Evolutionary conservation across 2,113 vertebrate genomes (phyloP).

Genomic region (Cryptoleucopteryx plumbea): DNA sequence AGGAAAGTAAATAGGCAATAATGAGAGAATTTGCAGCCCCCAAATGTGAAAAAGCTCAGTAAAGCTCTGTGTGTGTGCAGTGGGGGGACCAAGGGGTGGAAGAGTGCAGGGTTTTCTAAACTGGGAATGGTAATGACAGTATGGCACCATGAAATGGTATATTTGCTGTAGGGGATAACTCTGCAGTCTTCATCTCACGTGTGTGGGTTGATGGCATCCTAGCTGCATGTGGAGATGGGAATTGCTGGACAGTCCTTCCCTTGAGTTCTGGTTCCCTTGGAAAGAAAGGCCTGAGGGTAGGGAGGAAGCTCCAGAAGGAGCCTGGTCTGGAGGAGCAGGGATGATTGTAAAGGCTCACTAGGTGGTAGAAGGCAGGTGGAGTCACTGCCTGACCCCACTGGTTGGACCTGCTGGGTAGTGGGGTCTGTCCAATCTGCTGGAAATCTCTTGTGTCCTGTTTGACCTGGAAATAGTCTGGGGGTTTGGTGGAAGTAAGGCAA

Average conservation of each 20-base stretch:
- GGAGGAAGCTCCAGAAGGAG: background rate
- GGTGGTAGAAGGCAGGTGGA: background rate
- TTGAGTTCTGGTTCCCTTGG: background rate
- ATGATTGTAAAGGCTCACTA: accelerated
- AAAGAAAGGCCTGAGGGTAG: background rate
- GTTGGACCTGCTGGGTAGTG: background rate
- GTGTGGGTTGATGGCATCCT: background rate
- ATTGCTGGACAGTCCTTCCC: accelerated
- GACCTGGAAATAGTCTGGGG: background rate
- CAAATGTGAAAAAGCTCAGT: background rate
- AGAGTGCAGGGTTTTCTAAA: background rate
- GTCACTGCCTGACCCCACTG: background rate
- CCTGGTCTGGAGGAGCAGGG: background rate
- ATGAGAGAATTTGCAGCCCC: slow-evolving; percentile 33
- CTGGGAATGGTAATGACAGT: background rate
- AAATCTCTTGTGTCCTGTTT: background rate
- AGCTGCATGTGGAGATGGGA: background rate
- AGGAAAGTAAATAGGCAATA: slow-evolving; percentile 53
- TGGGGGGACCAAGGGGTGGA: background rate
- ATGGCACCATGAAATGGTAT: background rate
- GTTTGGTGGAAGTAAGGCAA: background rate
- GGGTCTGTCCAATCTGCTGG: background rate
- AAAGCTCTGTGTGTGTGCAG: background rate
- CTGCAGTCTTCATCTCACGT: background rate
- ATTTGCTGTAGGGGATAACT: background rate